Evolutionary conservation across 2,888 invertebrate genomes (phyloP), one percentile per base, ranked within the genome.

Genomic region (Drosophila melanosoma): DNA sequence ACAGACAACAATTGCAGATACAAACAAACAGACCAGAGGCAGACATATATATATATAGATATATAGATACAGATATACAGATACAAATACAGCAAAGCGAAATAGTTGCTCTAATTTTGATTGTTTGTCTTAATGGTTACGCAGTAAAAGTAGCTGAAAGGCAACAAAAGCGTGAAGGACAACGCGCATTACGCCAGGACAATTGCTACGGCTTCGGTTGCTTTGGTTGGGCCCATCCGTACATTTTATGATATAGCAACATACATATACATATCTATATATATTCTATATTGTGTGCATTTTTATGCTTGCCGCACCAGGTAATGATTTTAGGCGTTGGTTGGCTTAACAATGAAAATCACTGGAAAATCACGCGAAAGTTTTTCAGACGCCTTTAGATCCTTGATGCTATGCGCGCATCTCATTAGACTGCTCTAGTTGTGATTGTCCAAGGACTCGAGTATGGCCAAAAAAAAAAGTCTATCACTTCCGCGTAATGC

Each of bases 51-150:
- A 49, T 33, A 57, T 42, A 38, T 38, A 65, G n/a, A 59, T 11
- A 38, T 15, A 56, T 32, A 51, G 40, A 35, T 12, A 26, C 33
- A 33, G 52, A 51, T 23, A 36, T 10, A 52, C 51, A 66, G 32
- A 40, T 7, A 74, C 63, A 56, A 59, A 48, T 40, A 48, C 36
- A 64, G 70, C 77, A 68, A 48, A 29, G 51, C 64, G 74, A 73
- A 83, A 74, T 87, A 84, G 84, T 82, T 90, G 90, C 90, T 90
- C 90, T 90, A 90, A 79, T 90, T 90, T 91, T 76, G 82, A 83
- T 90, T 90, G 90, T 90, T 69, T 69, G 61, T 40, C 61, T 60
- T 81, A 90, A 91, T 90, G 74, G 89, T 78, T 87, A 70, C 81
- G 81, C 71, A 51, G 87, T 89, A 89, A 87, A 89, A 83, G 75